Conservation (phyloP, 2,797 vertebrate genomes). For the Tapera naevia region DNA sequence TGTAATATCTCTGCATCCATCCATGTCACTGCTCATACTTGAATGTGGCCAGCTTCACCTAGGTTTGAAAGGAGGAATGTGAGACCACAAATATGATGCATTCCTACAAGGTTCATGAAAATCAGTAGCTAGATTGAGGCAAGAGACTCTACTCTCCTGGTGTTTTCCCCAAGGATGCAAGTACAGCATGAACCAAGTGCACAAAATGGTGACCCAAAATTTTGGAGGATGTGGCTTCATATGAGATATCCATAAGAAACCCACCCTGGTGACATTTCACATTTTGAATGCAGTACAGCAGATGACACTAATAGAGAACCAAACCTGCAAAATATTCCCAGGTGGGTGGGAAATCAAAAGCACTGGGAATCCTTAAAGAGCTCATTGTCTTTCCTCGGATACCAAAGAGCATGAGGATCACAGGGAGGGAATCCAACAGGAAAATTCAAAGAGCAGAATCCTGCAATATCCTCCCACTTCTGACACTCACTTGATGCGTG, state of each 20-base stretch:
- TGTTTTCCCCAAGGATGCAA: not conserved
- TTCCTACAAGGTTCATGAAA: not conserved
- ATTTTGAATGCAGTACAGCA: not conserved
- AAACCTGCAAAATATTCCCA: not conserved
- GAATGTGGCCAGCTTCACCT: rapidly evolving
- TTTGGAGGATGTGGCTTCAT: not conserved
- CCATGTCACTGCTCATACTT: not conserved
- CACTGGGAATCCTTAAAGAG: not conserved
- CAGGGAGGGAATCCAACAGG: not conserved
- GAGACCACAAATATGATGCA: not conserved
- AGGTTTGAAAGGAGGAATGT: not conserved
- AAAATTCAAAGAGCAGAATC: not conserved
- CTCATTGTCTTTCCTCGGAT: not conserved
- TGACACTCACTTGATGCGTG: not conserved
- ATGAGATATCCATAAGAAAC: not conserved
- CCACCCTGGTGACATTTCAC: not conserved
- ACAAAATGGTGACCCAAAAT: not conserved
- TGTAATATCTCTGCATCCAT: not conserved
- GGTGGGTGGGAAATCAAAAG: not conserved
- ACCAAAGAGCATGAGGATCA: not conserved
- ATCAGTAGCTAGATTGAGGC: not conserved
- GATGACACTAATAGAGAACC: rapidly evolving
- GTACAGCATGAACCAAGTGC: not conserved
- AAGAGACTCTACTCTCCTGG: not conserved
- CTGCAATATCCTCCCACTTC: not conserved